Evolutionary conservation across 23 tunicate species (phyloP), one percentile per base, ranked within the genome.

Genomic region (Styela plicata): DNA sequence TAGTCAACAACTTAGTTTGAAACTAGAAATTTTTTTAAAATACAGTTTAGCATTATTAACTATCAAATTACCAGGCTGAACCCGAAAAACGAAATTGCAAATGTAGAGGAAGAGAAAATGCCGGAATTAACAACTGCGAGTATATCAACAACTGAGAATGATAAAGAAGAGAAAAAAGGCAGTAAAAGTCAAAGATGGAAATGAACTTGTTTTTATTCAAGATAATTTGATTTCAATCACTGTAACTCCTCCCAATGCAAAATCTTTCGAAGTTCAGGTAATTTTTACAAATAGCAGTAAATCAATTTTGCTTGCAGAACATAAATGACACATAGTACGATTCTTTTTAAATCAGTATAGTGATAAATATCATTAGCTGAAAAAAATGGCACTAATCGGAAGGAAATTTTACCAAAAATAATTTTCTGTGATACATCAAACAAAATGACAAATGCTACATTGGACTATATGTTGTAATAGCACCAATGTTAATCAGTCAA

Each of bases 191-290:
- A 86, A 76, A 76, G 81, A 76, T 34, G 81, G 81, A 24, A 76
- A 87, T 52, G 91, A 92, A 80, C 30, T 90, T 20, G 69, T 92
- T 64, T 76, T 92, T 2, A 63, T 92, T 34, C 97, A 92, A 74
- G 97, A 92, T 29, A 87, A 74, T 73, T 68, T 93, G 24, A 84
- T 85, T 74, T 64, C 88, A 1, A 78, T 93, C 27, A 93, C 86
- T 74, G 79, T 93, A 18, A 81, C 52, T 33, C 89, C 88, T 44
- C 98, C 93, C 13, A 89, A 89, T 34, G 86, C 67, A 18, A 91
- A 93, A 30, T 24, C 79, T 24, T 85, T 93, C 81, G 98, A 93
- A 61, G 86, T 88, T 69, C 98, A 93, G 88, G 98, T 93, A 44
- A 80, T 37, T 53, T 62, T 85, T 35, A 68, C 27, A 23, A 61